Base-by-base conservation (phyloP, 2,888 invertebrate genomes). In the Leptinotarsa tumamoca region DNA sequence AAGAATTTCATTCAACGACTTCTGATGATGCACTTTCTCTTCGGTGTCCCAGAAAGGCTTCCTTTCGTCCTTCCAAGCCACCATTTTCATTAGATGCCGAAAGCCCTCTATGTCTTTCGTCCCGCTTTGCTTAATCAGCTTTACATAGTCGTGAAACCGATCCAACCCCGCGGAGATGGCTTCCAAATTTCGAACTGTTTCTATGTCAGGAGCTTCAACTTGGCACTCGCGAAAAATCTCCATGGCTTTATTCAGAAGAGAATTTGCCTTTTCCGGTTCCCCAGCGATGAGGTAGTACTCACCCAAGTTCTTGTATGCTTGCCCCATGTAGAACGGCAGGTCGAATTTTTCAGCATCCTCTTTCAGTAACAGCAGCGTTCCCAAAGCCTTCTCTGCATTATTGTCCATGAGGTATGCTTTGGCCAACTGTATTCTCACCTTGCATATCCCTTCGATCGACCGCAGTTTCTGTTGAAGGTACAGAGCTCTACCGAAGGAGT, bases 401-500 rank as follows among this genome's bases (percentile, higher is more conserved):
- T 71, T 56, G 14, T 78, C 74, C 75, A 79, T 71, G 82, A 91
- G 89, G 87, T 90, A 89, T 0, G 91, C 91, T 72, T 90, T 89
- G 4, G 91, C 90, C 61, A 91, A 82, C 76, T 91, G 90, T 88
- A 91, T 91, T 82, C 87, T 88, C 0, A 90, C 89, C 80, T 90
- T 90, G 76, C 91, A 92, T 13, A 90, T 84, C 1, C 90, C 91
- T 74, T 88, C 86, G 1, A 89, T 82, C 72, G 90, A 87, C 1
- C 87, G 85, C 66, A 84, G 85, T 2, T 85, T 83, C 15, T 84
- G 83, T 73, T 90, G 87, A 51, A 91, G 89, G 73, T 86, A 85
- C 56, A 89, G 88, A 0, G 90, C 91, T 81, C 89, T 89, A 52
- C 89, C 87, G 73, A 91, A 90, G 1, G 90, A 90, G 78, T 88